Base-by-base conservation (phyloP, 2,113 vertebrate species). In the Clarias batrachus region DNA sequence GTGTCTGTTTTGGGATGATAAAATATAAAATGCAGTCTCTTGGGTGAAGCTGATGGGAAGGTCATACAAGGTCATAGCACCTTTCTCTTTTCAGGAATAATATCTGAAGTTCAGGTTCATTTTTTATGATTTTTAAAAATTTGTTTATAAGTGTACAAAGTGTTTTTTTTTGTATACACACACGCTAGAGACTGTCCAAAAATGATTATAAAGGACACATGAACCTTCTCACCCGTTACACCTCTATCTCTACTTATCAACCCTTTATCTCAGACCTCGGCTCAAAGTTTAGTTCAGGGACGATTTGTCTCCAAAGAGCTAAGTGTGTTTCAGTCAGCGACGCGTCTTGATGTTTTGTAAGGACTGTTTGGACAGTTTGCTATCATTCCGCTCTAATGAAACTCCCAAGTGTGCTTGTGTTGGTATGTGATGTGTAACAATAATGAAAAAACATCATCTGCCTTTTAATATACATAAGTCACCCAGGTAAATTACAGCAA, bases 401-500 rank as follows among this genome's bases (percentile, higher is more conserved):
- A 66, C 13, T 6, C 66, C 11, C 14, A 13, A 8, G 66, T 48
- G 6, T 48, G 7, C 48, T 48, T 41, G 33, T 73, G 16, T 37
- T 70, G 68, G 19, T 8, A 33, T 27, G 11, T 66, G 63, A 3
- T 66, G 3, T 2, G 9, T 33, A 14, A 70, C 16, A 6, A 8
- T 70, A 14, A 27, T 33, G 27, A 70, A 27, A 13, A 30, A 68
- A 30, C 9, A 65, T n/a, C 11, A 30, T 16, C 16, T 30, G 4
- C 65, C 14, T 14, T 14, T 4, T 30, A 68, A 12, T 25, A 65
- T 8, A 21, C 48, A 48, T 8, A 62, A 63, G 65, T 19, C 3
- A 7, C 17, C 13, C 4, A n/a, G 13, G 1, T 1, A 7, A 27
- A 27, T n/a, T 25, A 13, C 0, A n/a, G 17, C 0, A 77, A 9